Evolutionary conservation across 1,140 invertebrate species (phyloP).

Genomic region (Steinernema khuongi): DNA sequence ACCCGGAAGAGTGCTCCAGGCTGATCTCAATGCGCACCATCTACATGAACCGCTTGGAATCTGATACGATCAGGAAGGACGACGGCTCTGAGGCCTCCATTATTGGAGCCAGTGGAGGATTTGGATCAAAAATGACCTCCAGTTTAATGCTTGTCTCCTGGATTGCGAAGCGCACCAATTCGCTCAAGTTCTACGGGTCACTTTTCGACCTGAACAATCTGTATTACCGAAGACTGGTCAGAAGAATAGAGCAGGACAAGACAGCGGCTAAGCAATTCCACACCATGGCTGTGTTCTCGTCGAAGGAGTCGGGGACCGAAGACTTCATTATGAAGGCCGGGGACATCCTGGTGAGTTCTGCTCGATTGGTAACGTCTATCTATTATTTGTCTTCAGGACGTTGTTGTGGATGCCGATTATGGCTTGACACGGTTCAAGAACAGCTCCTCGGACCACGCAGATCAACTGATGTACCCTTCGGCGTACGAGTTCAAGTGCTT

Average conservation of each 20-base stretch:
- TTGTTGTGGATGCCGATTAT: background rate
- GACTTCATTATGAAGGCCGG: background rate
- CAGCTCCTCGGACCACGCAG: background rate
- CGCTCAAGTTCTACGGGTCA: background rate
- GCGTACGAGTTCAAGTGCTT: conserved; percentile 1
- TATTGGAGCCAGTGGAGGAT: background rate
- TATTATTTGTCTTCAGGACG: background rate
- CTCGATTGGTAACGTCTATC: background rate
- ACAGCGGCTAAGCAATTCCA: background rate
- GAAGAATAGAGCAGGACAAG: background rate
- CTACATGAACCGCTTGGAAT: background rate
- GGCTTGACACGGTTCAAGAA: background rate
- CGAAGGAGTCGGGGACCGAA: background rate
- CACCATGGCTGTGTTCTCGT: background rate
- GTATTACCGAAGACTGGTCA: background rate
- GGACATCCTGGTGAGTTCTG: background rate
- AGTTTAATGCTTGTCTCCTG: background rate
- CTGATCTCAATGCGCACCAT: background rate
- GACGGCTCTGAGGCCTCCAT: background rate
- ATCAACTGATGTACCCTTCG: conserved; percentile 1
- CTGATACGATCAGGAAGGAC: background rate
- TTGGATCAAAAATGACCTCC: background rate
- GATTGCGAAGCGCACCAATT: background rate
- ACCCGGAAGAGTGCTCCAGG: conserved; percentile 1
- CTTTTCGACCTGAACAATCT: conserved; percentile 6